phyloP scores from a whole-genome alignment of 2,113 vertebrate species.

The Hyla sarda region DNA sequence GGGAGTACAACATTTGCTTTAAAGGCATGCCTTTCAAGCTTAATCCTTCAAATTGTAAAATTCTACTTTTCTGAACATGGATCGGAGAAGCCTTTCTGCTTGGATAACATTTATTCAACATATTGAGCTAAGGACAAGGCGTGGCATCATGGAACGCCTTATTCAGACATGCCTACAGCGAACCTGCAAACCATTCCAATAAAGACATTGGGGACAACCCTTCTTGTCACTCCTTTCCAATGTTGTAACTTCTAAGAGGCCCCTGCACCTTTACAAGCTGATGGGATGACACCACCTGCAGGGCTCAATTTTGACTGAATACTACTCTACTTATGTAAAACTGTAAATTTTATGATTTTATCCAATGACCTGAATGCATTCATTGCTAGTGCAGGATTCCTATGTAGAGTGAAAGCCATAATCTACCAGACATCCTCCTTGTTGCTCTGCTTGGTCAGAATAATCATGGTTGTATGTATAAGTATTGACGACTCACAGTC shows the following conservation, averaged over 20 bases:
- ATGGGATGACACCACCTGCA: neutral
- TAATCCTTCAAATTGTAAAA: neutral
- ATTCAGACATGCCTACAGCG: neutral
- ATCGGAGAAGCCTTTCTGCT: conserved; percentile 2
- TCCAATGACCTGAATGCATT: too few species aligned
- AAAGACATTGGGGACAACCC: neutral
- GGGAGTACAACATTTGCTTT: neutral
- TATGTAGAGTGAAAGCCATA: neutral
- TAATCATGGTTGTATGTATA: neutral
- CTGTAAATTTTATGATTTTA: too few species aligned
- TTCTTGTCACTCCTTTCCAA: neutral
- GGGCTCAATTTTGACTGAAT: neutral
- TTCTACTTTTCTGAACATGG: neutral
- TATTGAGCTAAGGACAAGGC: neutral
- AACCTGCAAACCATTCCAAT: neutral
- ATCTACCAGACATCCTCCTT: neutral
- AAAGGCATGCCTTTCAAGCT: neutral
- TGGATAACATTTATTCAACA: conserved; percentile 53
- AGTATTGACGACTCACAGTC: neutral
- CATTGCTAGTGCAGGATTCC: neutral
- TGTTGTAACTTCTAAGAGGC: neutral
- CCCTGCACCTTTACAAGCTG: neutral
- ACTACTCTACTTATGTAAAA: too few species aligned
- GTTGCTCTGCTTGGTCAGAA: neutral
- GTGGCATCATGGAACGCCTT: neutral